Conservation (phyloP, 2,113 vertebrate genomes). For the Toxotes jaculatrix region DNA sequence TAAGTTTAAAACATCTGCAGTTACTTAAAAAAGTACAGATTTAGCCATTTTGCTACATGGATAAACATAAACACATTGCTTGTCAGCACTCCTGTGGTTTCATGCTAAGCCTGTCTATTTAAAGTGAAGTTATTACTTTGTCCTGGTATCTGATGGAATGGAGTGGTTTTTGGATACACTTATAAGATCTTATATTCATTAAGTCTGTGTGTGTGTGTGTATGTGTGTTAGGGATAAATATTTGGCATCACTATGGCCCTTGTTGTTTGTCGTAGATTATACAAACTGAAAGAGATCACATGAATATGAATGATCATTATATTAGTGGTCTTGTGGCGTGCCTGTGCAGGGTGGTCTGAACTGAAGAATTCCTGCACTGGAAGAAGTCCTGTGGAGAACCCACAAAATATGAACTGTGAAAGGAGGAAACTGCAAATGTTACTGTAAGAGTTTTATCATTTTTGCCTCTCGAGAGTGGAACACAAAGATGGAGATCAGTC, state of each 20-base stretch:
- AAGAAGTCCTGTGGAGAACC: neutral
- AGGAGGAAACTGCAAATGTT: neutral
- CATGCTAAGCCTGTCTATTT: conserved; percentile 19
- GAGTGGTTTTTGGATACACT: neutral
- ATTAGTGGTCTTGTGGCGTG: conserved; percentile 42
- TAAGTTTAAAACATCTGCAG: conserved; percentile 4
- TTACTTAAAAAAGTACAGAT: neutral
- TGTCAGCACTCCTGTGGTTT: conserved; percentile 18
- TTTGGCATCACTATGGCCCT: conserved; percentile 33
- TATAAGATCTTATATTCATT: conserved; percentile 5
- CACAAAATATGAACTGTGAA: neutral
- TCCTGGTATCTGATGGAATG: conserved; percentile 5
- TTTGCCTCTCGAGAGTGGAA: neutral
- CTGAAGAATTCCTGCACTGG: neutral
- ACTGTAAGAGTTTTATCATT: too few relatives aligned
- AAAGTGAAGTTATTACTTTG: conserved; percentile 25
- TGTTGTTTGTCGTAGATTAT: neutral
- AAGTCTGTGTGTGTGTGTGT: neutral
- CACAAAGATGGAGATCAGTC: neutral
- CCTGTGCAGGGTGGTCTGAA: conserved; percentile 45
- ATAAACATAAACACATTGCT: neutral
- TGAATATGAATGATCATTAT: conserved; percentile 24
- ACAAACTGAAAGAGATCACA: conserved; percentile 33
- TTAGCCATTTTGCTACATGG: neutral
- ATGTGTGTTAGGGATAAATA: neutral